phyloP scores from a whole-genome alignment of 1,140 invertebrate species.

The Lysiphlebus fabarum region DNA sequence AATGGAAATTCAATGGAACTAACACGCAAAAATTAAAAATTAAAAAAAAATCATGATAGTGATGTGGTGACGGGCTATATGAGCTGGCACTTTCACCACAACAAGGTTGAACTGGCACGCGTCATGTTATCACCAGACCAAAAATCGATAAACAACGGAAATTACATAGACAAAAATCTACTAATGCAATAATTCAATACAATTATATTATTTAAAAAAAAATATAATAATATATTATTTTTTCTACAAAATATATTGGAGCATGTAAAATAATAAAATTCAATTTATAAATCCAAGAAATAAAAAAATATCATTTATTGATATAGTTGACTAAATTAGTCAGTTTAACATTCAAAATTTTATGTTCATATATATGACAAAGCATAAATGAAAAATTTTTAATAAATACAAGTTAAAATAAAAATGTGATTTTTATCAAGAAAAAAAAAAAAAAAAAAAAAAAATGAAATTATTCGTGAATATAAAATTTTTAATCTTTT shows the following conservation, averaged over 20 bases:
- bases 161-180: conserved; percentile 9
- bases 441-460: too few species aligned
- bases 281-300: conserved; percentile 8
- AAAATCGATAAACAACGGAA: conserved; percentile 21
- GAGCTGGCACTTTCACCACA: conserved; percentile 16
- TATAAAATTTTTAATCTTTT: too few species aligned
- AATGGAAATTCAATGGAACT: too few species aligned
- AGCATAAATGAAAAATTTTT: too few species aligned
- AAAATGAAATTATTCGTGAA: too few species aligned
- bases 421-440: too few species aligned
- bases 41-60: neutral
- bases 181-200: neutral
- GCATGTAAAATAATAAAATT: neutral
- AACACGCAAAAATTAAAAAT: neutral
- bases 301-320: neutral
- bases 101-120: conserved; percentile 21
- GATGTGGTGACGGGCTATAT: neutral
- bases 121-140: conserved; percentile 14
- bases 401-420: too few species aligned
- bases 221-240: conserved; percentile 11
- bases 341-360: too few species aligned
- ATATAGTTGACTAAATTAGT: too few species aligned
- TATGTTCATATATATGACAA: too few species aligned
- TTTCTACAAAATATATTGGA: neutral
- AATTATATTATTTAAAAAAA: neutral